Percentiles rank a stretch among this genome's conserved stretches.
Conservation (phyloP, 2,113 vertebrate genomes). For the Hippopotamus amphibius region DNA sequence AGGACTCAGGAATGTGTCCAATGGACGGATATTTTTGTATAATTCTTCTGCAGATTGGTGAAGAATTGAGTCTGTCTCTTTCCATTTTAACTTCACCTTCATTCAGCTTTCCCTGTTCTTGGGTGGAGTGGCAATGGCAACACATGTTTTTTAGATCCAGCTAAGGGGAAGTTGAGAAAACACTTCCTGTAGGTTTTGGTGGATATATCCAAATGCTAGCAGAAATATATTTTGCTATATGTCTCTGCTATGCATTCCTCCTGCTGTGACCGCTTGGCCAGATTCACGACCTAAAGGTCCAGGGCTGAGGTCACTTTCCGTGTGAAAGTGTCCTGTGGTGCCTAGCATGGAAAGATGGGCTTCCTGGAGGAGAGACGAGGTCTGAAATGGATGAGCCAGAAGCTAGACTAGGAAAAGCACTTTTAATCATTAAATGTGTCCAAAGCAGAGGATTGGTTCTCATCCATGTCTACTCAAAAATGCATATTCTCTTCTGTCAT, state of each 20-base stretch:
- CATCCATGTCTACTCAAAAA: background rate
- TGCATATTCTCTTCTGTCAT: background rate
- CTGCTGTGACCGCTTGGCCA: too few species aligned
- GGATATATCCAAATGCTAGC: background rate
- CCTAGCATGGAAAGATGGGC: background rate
- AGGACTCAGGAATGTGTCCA: background rate
- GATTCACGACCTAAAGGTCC: background rate
- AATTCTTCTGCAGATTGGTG: background rate
- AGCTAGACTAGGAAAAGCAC: background rate
- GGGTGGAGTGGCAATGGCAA: background rate
- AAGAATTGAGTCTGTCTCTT: too few species aligned
- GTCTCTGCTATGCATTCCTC: background rate
- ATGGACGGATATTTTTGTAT: background rate
- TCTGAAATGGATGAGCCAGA: background rate
- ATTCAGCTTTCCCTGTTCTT: background rate
- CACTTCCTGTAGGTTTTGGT: background rate
- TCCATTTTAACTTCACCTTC: too few species aligned
- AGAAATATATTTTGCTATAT: background rate
- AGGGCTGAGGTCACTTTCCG: background rate
- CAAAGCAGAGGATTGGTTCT: background rate
- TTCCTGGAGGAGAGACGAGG: background rate
- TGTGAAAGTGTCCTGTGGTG: background rate
- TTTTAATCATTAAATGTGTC: background rate
- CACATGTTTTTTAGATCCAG: background rate
- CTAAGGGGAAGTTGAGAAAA: background rate